Conservation (phyloP, 2,797 vertebrate genomes). For the Sebastes variabilis region DNA sequence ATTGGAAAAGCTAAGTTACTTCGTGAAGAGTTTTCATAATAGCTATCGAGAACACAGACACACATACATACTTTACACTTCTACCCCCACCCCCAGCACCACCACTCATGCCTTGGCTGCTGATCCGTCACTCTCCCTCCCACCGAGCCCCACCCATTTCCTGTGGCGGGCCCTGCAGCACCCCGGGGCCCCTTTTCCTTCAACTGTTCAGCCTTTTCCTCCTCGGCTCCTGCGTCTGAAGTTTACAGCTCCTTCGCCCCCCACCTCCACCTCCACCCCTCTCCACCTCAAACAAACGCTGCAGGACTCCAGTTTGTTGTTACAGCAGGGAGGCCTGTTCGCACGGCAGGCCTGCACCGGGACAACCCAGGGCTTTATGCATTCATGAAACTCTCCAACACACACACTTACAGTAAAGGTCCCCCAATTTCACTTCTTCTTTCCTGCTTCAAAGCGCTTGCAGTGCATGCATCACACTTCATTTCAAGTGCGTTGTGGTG, state of each 20-base stretch:
- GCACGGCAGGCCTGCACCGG: slow-evolving; percentile 39
- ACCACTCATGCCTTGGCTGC: slow-evolving; percentile 9
- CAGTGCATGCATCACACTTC: background rate
- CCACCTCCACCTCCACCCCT: background rate
- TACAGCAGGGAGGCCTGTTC: slow-evolving; percentile 47
- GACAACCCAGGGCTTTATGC: slow-evolving; percentile 51
- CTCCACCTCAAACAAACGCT: slow-evolving; percentile 48
- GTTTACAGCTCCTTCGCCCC: slow-evolving; percentile 12
- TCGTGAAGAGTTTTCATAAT: background rate
- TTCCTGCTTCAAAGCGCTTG: slow-evolving; percentile 7
- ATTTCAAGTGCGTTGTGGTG: slow-evolving; percentile 16
- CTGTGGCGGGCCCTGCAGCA: slow-evolving; percentile 54
- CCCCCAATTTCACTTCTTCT: background rate
- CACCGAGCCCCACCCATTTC: slow-evolving; percentile 43
- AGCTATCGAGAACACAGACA: background rate
- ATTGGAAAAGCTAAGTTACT: background rate
- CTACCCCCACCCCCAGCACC: background rate
- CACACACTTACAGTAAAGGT: background rate
- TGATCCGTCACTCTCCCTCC: slow-evolving; percentile 7
- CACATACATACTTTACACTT: background rate
- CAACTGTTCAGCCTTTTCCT: slow-evolving; percentile 56
- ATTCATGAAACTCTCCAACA: slow-evolving; percentile 40
- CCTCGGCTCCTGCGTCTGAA: slow-evolving; percentile 25
- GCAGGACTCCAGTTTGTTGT: slow-evolving; percentile 58
- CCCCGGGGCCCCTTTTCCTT: slow-evolving; percentile 57